A percentile compares a stretch with the other conserved stretches of the same genome.
phyloP scores from a whole-genome alignment of 64 coral and sea anemone genomes.

The Actinia tenebrosa region DNA sequence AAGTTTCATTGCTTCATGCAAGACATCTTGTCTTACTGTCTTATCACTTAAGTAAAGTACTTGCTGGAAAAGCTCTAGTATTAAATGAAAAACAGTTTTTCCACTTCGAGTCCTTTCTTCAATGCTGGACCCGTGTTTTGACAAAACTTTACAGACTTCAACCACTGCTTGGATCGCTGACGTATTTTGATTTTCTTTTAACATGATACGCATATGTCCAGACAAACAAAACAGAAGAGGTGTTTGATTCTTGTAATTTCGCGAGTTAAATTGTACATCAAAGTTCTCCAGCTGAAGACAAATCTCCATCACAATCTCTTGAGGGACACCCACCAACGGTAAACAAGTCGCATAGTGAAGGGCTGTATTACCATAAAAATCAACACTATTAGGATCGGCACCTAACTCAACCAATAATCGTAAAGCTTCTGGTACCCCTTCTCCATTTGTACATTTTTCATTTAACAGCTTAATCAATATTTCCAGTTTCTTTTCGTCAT shows the following conservation, averaged over 20 bases:
- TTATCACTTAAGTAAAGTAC: neutral
- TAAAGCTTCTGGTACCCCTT: neutral
- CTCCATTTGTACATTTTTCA: neutral
- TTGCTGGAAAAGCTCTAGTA: neutral
- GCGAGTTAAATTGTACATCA: neutral
- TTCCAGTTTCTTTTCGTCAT: neutral
- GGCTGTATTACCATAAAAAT: neutral
- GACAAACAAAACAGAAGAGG: neutral
- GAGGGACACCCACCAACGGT: too few species aligned
- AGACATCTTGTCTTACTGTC: neutral
- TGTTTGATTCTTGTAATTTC: neutral
- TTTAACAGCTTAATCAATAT: neutral
- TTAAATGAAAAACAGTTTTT: neutral
- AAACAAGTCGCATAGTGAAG: neutral
- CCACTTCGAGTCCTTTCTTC: slow-evolving; percentile 2
- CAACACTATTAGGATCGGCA: neutral
- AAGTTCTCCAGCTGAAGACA: neutral
- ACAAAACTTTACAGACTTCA: neutral
- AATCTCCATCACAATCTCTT: too few species aligned
- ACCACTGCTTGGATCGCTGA: neutral
- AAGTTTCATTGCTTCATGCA: neutral
- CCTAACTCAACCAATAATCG: neutral
- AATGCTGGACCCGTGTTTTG: neutral
- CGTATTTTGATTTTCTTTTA: too few species aligned
- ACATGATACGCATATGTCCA: neutral